Evolutionary conservation across 2,888 invertebrate species (phyloP).

Genomic region (Creontiades dilutus): DNA sequence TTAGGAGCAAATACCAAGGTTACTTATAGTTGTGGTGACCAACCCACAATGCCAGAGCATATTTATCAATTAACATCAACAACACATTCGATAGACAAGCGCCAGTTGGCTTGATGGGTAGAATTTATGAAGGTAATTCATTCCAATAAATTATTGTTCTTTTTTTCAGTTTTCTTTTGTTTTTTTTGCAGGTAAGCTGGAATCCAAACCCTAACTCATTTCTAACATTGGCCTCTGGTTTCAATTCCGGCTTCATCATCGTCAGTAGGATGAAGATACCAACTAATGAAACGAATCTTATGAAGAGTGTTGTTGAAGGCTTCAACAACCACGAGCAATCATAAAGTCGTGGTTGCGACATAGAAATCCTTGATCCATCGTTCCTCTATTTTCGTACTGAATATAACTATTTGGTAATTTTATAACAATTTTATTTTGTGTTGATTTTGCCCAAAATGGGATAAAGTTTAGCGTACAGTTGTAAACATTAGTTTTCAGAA

Average conservation of each 20-base stretch:
- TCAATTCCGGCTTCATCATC: constrained; percentile 79
- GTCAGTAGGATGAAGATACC: constrained; percentile 74
- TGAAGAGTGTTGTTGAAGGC: not conserved
- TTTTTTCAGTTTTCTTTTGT: too few relatives aligned
- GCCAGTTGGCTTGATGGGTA: too few relatives aligned
- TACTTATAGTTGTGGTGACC: too few relatives aligned
- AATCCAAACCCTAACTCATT: constrained; percentile 80
- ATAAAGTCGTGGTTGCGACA: not conserved
- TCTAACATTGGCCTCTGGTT: constrained; percentile 79
- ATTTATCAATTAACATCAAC: too few relatives aligned
- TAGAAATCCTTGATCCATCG: not conserved
- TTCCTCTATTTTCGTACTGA: not conserved
- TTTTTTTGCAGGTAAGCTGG: constrained; percentile 78
- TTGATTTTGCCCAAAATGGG: not conserved
- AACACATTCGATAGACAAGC: too few relatives aligned
- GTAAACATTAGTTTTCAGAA: too few relatives aligned
- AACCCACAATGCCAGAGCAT: too few relatives aligned
- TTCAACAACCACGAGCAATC: not conserved
- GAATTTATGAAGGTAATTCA: too few relatives aligned
- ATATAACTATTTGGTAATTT: not conserved
- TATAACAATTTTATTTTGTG: not conserved
- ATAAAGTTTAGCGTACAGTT: too few relatives aligned
- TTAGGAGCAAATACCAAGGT: too few relatives aligned
- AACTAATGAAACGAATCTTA: not conserved
- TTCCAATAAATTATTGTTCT: not conserved